phyloP scores from a whole-genome alignment of 2,113 vertebrate genomes.

The Castor canadensis region DNA sequence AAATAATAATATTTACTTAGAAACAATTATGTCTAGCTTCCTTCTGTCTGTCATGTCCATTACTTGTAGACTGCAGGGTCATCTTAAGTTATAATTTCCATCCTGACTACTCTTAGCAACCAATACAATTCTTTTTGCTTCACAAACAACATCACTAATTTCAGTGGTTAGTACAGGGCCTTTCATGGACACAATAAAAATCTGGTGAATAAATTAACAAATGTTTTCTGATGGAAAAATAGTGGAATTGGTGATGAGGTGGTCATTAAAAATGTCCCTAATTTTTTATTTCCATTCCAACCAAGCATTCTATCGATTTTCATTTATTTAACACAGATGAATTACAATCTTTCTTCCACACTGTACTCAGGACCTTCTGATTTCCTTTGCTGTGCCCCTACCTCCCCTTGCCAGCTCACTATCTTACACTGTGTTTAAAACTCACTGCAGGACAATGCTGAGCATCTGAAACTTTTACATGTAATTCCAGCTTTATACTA shows the following conservation, averaged over 20 bases:
- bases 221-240: background rate
- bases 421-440: background rate
- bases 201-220: background rate
- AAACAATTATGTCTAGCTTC: background rate
- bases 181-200: background rate
- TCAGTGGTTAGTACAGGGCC: background rate
- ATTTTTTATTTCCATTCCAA: background rate
- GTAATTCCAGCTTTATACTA: background rate
- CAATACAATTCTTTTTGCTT: background rate
- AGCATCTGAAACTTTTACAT: background rate
- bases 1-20: background rate
- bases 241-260: background rate
- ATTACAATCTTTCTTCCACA: background rate
- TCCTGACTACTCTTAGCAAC: background rate
- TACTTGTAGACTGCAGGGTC: background rate
- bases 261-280: background rate
- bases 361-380: background rate
- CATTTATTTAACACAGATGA: background rate
- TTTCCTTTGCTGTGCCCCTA: background rate
- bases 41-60: background rate
- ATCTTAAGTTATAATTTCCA: background rate
- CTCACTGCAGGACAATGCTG: background rate
- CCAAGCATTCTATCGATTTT: background rate
- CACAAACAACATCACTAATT: background rate
- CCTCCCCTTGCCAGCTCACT: background rate